phyloP scores from a whole-genome alignment of 2,113 vertebrate species.

The Aspidoscelis tigris region DNA sequence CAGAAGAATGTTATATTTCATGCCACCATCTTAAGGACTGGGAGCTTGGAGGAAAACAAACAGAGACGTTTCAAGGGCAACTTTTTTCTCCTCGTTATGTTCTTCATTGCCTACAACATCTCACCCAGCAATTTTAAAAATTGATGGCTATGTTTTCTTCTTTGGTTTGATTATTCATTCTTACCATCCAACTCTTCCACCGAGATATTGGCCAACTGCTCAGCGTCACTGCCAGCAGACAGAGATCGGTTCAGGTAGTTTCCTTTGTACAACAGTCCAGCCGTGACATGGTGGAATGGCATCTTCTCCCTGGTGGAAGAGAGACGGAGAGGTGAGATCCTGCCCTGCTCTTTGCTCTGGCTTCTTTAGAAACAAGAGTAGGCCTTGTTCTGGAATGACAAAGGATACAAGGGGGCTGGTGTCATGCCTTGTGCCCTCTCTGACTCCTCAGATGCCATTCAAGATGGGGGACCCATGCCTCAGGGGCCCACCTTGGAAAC shows the following conservation, averaged over 20 bases:
- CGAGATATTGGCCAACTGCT: conserved; percentile 93
- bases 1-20: no score
- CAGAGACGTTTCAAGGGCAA: not conserved
- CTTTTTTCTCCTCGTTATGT: not conserved
- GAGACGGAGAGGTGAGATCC: conserved; percentile 14
- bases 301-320: conserved; percentile 89
- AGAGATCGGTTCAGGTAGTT: conserved; percentile 96
- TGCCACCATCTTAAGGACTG: no score
- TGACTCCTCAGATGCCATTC: no score
- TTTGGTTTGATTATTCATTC: conserved; percentile 25
- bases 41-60: no score
- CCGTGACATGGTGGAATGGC: conserved; percentile 99
- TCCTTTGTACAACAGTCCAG: conserved; percentile 97
- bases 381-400: not conserved
- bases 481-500: no score
- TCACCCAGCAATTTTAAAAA: not conserved
- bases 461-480: no score
- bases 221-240: conserved; percentile 92
- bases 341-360: not conserved
- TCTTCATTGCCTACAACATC: not conserved
- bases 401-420: not conserved
- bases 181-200: conserved; percentile 97
- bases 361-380: accelerated
- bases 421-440: no score
- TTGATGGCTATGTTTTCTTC: not conserved